Conservation (phyloP, 2,113 vertebrate genomes). For the Bathybates hornii region DNA sequence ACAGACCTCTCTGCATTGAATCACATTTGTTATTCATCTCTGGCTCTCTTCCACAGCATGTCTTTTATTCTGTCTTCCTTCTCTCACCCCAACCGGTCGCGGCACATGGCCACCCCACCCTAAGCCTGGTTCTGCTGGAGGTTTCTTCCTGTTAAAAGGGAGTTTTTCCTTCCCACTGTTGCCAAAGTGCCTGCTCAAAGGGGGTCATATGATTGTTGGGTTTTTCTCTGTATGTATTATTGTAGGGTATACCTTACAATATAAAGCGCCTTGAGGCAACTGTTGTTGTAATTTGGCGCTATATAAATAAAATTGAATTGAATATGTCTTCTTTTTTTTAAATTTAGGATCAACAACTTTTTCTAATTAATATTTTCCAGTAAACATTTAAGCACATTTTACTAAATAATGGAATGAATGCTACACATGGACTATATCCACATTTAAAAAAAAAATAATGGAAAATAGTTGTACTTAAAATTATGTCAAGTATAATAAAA, state of each 20-base stretch:
- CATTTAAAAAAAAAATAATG: background rate
- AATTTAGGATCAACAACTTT: background rate
- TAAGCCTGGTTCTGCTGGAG: rapidly evolving
- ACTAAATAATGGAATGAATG: background rate
- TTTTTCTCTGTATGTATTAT: background rate
- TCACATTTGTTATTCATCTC: rapidly evolving
- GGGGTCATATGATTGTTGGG: rapidly evolving
- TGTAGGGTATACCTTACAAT: background rate
- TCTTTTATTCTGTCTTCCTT: background rate
- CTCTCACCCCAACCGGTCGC: rapidly evolving
- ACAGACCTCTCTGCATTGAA: background rate
- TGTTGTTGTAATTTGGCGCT: background rate
- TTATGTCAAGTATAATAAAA: background rate
- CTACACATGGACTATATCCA: background rate
- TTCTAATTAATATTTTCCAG: background rate
- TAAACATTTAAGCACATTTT: background rate
- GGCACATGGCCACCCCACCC: rapidly evolving
- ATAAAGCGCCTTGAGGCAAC: background rate
- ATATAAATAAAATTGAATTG: background rate
- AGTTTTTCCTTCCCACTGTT: background rate
- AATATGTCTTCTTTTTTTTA: rapidly evolving
- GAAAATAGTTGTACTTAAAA: background rate
- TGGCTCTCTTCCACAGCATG: background rate
- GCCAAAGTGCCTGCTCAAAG: background rate
- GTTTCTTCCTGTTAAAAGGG: background rate